Evolutionary conservation across 2,113 vertebrate genomes (phyloP).

Genomic region (Scophthalmus maximus): DNA sequence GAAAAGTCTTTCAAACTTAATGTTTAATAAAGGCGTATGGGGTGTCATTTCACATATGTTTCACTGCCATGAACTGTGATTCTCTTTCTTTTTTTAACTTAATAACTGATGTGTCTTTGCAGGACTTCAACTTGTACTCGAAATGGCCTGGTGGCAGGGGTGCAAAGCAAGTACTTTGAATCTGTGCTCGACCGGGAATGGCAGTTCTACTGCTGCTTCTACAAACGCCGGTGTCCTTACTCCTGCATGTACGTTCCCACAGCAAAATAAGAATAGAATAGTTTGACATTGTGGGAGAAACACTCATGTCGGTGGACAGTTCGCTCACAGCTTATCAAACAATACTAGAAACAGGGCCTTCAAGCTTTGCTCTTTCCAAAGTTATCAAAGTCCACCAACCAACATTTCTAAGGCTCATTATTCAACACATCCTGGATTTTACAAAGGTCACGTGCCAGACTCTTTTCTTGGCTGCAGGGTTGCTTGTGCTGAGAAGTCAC

Average conservation of each 20-base stretch:
- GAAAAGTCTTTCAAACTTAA: background rate
- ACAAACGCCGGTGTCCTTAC: conserved; percentile 91
- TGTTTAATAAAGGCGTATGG: background rate
- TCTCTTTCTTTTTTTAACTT: background rate
- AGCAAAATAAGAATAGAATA: too few species aligned
- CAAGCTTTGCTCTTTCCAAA: too few species aligned
- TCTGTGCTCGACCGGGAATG: conserved; percentile 95
- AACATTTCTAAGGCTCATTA: too few species aligned
- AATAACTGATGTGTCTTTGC: conserved; percentile 46
- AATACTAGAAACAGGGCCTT: too few species aligned
- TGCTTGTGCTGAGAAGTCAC: too few species aligned
- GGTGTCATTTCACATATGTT: background rate
- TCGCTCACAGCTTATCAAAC: too few species aligned
- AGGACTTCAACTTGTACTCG: conserved; percentile 95
- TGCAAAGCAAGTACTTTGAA: conserved; percentile 96
- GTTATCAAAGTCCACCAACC: too few species aligned
- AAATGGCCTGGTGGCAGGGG: conserved; percentile 93
- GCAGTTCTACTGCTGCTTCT: conserved; percentile 98
- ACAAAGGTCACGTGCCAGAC: too few species aligned
- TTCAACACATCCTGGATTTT: too few species aligned
- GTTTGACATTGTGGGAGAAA: too few species aligned
- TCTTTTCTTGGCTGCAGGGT: too few species aligned
- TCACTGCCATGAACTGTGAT: background rate
- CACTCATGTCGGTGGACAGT: too few species aligned
- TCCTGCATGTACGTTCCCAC: conserved; percentile 90